Conservation (phyloP, 2,797 vertebrate genomes). For the Manis pentadactyla region DNA sequence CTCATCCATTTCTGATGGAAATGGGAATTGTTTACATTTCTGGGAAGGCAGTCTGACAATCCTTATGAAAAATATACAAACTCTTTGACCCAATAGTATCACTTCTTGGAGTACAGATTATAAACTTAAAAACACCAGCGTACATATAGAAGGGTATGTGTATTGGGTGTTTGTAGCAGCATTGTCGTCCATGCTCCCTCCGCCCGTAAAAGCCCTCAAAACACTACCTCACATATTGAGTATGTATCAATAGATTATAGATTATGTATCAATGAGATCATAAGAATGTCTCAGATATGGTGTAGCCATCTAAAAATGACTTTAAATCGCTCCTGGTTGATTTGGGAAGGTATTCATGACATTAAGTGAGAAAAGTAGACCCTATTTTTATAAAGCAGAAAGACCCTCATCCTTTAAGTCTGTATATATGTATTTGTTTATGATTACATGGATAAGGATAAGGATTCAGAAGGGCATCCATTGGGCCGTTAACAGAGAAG, state of each 20-base stretch:
- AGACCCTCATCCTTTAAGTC: not conserved
- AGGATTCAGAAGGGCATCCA: not conserved
- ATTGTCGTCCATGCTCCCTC: not conserved
- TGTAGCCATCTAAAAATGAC: not conserved
- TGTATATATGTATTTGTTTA: not conserved
- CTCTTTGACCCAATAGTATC: not conserved
- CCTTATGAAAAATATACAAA: not conserved
- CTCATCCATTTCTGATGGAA: not conserved
- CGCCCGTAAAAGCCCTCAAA: not conserved
- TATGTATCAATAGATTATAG: not conserved
- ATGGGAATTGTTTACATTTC: not conserved
- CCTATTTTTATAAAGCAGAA: not conserved
- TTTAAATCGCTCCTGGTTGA: not conserved
- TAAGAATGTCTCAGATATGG: not conserved
- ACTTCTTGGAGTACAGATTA: not conserved
- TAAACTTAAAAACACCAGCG: not conserved
- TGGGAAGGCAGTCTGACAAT: not conserved
- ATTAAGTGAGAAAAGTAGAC: not conserved
- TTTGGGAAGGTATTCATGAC: not conserved
- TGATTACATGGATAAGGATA: not conserved
- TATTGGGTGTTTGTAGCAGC: not conserved
- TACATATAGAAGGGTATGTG: not conserved
- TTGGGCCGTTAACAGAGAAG: not conserved
- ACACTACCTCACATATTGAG: not conserved
- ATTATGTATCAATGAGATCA: not conserved